Conservation (phyloP, 1,140 invertebrate genomes). For the Armadillidium nasatum region DNA sequence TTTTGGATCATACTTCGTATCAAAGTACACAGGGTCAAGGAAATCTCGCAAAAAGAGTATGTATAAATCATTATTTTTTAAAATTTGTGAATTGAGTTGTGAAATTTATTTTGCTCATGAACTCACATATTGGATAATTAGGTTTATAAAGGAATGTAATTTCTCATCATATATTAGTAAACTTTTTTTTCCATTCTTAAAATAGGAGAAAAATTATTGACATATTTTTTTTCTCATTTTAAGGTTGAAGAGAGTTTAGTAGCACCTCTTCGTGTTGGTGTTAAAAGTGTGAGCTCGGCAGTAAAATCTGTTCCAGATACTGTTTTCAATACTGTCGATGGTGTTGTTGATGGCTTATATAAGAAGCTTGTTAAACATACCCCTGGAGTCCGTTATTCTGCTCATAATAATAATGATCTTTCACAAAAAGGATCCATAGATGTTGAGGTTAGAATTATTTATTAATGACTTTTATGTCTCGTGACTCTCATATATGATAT, state of each 20-base stretch:
- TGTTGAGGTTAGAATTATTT: constrained; percentile 45
- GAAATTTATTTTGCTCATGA: too few relatives aligned
- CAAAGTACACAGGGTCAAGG: constrained; percentile 50
- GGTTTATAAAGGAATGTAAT: too few relatives aligned
- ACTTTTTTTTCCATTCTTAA: too few relatives aligned
- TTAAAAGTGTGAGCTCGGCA: constrained; percentile 52
- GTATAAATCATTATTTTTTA: neutral
- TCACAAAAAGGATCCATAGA: constrained; percentile 46
- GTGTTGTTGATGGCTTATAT: constrained; percentile 69
- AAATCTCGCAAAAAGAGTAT: constrained; percentile 34
- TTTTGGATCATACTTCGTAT: constrained; percentile 76
- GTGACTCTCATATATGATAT: too few relatives aligned
- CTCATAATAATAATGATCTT: constrained; percentile 17
- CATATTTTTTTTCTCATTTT: neutral
- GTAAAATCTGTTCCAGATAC: constrained; percentile 52
- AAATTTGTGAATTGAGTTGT: too few relatives aligned
- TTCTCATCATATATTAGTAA: too few relatives aligned
- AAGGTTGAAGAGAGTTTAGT: constrained; percentile 44
- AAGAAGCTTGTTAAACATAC: constrained; percentile 47
- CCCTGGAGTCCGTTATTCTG: neutral
- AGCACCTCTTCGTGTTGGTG: constrained; percentile 46
- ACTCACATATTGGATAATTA: too few relatives aligned
- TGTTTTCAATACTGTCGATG: constrained; percentile 67
- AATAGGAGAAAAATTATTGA: neutral
- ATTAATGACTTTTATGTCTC: too few relatives aligned